Evolutionary conservation across 2,888 invertebrate genomes (phyloP), one percentile per base, ranked within the genome.

Genomic region (Acanthococcus lagerstroemiae): DNA sequence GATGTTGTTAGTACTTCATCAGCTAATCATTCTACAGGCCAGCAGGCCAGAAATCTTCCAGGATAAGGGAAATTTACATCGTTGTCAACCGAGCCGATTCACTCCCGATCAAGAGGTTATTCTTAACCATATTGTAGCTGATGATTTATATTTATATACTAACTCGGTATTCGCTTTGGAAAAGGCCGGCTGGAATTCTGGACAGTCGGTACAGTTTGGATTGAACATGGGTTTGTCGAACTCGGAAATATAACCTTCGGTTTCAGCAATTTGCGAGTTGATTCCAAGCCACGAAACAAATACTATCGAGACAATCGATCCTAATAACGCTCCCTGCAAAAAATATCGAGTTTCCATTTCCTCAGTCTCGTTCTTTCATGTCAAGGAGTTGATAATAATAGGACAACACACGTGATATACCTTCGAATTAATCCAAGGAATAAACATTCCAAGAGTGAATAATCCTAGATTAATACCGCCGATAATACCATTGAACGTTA

Each of bases 401-500:
- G 6, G 19, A 48, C 7, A 48, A 17, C 50, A n/a, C 7, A 48
- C 7, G 12, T 25, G n/a, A 68, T 74, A 72, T 77, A 87, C 88
- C 79, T 85, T 88, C 30, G 71, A 68, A 68, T 93, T 94, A 3
- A 90, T 86, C 83, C 86, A 88, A 0, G 93, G 92, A 71, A 92
- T 86, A 71, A 89, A 85, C 84, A 94, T 91, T 65, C 94, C 94
- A 22, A 94, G 78, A 0, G 89, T 84, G 75, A 94, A 94, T 3
- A 93, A 79, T 0, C 93, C 94, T 22, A 94, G 78, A 0, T 90
- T 86, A 0, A 94, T 87, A 2, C 93, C 94, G 2, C 92, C 90
- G 24, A 90, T 86, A 80, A 93, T 87, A 0, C 93, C 93, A 74
- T 92, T 90, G 73, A 93, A 86, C 55, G 90, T 90, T 1, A 92